A percentile compares a stretch with the other conserved stretches of the same genome.
Evolutionary conservation across 1,140 invertebrate species (phyloP).

Genomic region (Zophobas atratus): DNA sequence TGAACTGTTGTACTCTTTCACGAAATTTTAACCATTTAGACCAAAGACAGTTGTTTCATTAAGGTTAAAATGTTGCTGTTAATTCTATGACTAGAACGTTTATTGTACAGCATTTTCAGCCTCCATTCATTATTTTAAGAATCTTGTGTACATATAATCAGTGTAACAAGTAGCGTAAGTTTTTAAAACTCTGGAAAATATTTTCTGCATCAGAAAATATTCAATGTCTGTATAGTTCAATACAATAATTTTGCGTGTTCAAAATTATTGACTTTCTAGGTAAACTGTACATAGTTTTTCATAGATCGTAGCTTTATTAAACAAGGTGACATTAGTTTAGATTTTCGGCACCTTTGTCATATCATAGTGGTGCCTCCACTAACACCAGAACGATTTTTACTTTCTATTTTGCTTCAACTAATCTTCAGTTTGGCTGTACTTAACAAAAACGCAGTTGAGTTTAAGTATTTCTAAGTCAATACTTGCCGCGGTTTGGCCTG

Average conservation of each 20-base stretch:
- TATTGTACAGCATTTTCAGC: conserved; percentile 15
- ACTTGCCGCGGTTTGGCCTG: conserved; percentile 20
- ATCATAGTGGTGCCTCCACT: conserved; percentile 20
- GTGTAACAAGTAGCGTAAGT: conserved; percentile 32
- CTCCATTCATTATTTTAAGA: conserved; percentile 1
- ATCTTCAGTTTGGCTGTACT: conserved; percentile 24
- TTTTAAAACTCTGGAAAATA: conserved; percentile 24
- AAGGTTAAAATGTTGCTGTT: conserved; percentile 11
- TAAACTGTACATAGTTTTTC: background rate
- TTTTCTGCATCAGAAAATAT: conserved; percentile 56
- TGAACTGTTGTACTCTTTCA: conserved; percentile 17
- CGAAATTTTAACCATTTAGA: conserved; percentile 19
- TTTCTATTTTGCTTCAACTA: conserved; percentile 3
- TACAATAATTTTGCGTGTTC: conserved; percentile 35
- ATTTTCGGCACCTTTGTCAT: conserved; percentile 13
- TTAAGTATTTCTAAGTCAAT: background rate
- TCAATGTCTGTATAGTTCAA: conserved; percentile 32
- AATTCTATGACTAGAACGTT: background rate
- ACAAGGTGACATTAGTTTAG: conserved; percentile 2
- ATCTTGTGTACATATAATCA: conserved; percentile 15
- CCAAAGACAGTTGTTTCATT: conserved; percentile 18
- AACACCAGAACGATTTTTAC: conserved; percentile 7
- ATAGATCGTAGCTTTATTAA: conserved; percentile 16
- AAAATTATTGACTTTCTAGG: conserved; percentile 27
- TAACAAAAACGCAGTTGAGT: background rate